Evolutionary conservation across 2,797 vertebrate genomes (phyloP).

Genomic region (Galago senegalensis): DNA sequence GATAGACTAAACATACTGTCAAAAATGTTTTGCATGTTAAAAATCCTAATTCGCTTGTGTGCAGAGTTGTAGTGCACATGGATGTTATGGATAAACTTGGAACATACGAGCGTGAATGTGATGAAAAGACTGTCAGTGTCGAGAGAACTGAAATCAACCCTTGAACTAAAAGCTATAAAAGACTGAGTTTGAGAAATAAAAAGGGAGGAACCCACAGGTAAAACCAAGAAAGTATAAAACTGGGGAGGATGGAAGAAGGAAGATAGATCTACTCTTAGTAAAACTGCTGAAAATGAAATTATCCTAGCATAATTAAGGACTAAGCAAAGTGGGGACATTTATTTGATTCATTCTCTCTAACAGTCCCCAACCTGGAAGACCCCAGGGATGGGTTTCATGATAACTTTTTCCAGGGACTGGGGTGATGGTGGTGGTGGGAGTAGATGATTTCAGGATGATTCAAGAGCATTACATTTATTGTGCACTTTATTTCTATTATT

Average conservation of each 20-base stretch:
- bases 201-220: not conserved
- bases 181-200: not conserved
- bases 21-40: not conserved
- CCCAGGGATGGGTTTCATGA: too few relatives aligned
- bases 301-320: not conserved
- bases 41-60: not conserved
- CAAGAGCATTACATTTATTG: too few relatives aligned
- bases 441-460: too few relatives aligned
- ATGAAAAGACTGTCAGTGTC: not conserved
- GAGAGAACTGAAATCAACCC: not conserved
- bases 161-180: not conserved
- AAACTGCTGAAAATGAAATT: not conserved
- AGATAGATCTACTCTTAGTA: not conserved
- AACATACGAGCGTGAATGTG: not conserved
- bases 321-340: not conserved
- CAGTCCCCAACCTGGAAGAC: too few relatives aligned
- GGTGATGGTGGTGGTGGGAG: too few relatives aligned
- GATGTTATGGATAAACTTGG: not conserved
- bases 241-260: not conserved
- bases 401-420: too few relatives aligned
- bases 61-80: not conserved
- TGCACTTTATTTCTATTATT: too few relatives aligned
- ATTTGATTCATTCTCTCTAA: not conserved
- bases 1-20: not conserved
- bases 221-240: not conserved